Base-by-base conservation (phyloP, 2,113 vertebrate genomes). In the Crypturellus undulatus region DNA sequence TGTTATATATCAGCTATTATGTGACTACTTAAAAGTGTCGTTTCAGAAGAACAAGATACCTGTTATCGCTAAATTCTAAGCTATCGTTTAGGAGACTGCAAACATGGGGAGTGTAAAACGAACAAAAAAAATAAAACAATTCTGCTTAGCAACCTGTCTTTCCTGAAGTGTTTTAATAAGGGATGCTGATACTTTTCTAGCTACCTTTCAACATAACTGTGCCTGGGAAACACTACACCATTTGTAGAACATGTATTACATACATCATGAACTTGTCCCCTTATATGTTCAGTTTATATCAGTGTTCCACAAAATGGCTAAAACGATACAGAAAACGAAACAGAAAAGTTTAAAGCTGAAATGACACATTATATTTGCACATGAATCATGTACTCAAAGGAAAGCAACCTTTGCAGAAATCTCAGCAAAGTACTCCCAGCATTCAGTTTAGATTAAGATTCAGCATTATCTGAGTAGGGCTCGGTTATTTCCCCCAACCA, bases 1-100 rank as follows among this genome's bases (percentile, higher is more conserved):
- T 51, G 93, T 79, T 77, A 94, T 82, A 78, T 59, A 93, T 89
- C 80, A 93, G 75, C 47, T 92, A 84, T 78, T 84, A 40, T 10
- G 62, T 58, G 73, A 26, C 87, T 91, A 84, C 52, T 89, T 91
- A 72, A 87, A 84, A 95, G 87, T 34, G 40, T 26, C 75, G 89
- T 79, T 92, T 94, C 59, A 85, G 70, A 26, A 69, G 25, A 92
- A 91, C 18, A 36, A 70, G 32, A 32, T 58, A 47, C 16, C 32
- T 68, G 17, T 30, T n/a, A 68, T 12, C 43, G 59, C 59, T 30
- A 79, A 87, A 91, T 76, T 92, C 75, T 73, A 68, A 89, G 54
- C 89, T 89, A 20, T 58, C 80, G 90, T 67, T 73, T 65, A 87
- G 51, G 34, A 40, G 64, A 34, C 40, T 89, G 20, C 34, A 76